Evolutionary conservation across 2,888 invertebrate genomes (phyloP), one percentile per base, ranked within the genome.

Genomic region (Tetramorium bicarinatum): DNA sequence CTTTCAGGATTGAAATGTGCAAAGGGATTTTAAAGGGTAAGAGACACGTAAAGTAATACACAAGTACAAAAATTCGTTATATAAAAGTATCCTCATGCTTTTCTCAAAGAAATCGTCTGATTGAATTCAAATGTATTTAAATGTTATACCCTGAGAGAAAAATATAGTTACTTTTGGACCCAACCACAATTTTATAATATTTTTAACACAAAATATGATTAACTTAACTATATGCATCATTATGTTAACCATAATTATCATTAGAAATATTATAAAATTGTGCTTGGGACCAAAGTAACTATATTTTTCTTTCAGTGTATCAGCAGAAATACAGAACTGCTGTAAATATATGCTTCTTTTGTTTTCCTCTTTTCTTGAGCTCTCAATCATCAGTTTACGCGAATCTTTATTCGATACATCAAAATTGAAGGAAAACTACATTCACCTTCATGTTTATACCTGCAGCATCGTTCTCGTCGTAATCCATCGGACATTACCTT

Each of bases 401-500:
- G 2, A 47, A 47, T n/a, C 6, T 47, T 8, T n/a, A 18, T 59
- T 6, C n/a, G 44, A 41, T 34, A 34, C 15, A 18, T 64, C 18
- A 21, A 47, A n/a, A n/a, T 47, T 44, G 38, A 34, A 47, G n/a
- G 15, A 47, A 15, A 64, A 62, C 18, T 25, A 29, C 41, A 47
- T 29, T 38, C 21, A 8, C 13, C 21, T 49, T 69, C 21, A 54
- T 8, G 13, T 3, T 67, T 11, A 25, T 29, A 15, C 56, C 49
- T 64, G 34, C 34, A 64, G 59, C 25, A 6, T 62, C 25, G 21
- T 25, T 44, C 18, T 25, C 18, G 29, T 69, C n/a, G 2, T 21
- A 75, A 44, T 75, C 47, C n/a, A 15, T 59, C 21, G 21, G 21
- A 52, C 38, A 61, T 38, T 80, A 15, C 0, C n/a, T 69, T 80